Evolutionary conservation across 1,140 invertebrate genomes (phyloP), one percentile per base, ranked within the genome.

Genomic region (Lethrus apterus): DNA sequence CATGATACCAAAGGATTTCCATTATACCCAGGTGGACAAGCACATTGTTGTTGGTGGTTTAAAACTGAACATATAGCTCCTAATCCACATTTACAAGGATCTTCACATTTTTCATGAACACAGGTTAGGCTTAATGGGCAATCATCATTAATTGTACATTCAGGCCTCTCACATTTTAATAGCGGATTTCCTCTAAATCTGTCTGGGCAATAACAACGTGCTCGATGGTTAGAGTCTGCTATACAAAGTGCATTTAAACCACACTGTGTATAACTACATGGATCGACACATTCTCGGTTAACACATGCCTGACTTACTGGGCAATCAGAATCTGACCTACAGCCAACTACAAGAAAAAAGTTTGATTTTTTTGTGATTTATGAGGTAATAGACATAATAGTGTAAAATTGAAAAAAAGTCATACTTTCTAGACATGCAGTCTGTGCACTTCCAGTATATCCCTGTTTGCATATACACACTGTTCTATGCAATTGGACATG

Each of bases 271-370:
- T 81, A 80, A 2, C 72, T 63, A 56, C 90, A 93, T 0, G 87
- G 81, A 64, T 92, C 81, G 14, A 84, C 68, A 62, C 91, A 95
- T 58, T 89, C 77, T 29, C 81, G 74, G 50, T 91, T 86, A 43
- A 93, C 76, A 57, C 91, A 95, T 17, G 88, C 85, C 66, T 91
- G 78, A 24, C 78, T 79, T 17, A 83, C 70, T 3, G 84, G 76
- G 64, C 91, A 94, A 45, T 93, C 89, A 19, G 80, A 80, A 60
- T 93, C 87, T 44, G 78, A 79, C 51, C 86, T 77, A 63, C 91
- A 95, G 56, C 90, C 89, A 56, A 90, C 80, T 86, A 63, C 19
- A 71, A 64, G 11, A 50, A 15, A 15, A 30, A 11, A 21, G n/a
- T n/a, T n/a, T n/a, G n/a, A n/a, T n/a, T n/a, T n/a, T n/a, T n/a